These are phyloP conservation scores for Gandaritis pyraliata DNA, from an alignment of 2,888 invertebrate genomes.

Conservation along the genomic window DNA sequence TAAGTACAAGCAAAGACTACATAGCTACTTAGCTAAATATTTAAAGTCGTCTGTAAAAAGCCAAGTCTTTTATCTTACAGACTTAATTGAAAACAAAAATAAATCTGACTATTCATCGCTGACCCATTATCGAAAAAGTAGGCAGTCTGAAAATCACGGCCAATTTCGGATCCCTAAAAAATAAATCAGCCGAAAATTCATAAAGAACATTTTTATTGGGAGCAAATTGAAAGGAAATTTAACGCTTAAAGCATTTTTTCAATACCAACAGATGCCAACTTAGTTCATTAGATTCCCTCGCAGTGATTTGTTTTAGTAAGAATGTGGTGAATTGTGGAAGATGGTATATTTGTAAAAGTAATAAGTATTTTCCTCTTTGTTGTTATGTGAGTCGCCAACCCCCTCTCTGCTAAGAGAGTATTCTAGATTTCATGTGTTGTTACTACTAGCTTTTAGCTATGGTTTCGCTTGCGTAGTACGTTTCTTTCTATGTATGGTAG, in stretches of 20 bases:
- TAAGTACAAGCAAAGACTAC: no score
- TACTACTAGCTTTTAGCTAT: no score
- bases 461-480: no score
- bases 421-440: no score
- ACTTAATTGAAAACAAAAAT: slow-evolving; percentile 13
- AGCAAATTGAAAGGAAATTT: slow-evolving; percentile 36
- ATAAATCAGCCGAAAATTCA: slow-evolving; percentile 30
- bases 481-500: no score
- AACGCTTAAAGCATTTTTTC: slow-evolving; percentile 31
- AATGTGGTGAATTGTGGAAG: slow-evolving; percentile 6
- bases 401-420: no score
- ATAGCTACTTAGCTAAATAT: background rate
- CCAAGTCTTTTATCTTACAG: background rate
- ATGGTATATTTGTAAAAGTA: background rate
- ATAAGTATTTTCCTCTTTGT: background rate
- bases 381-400: no score
- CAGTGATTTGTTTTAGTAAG: slow-evolving; percentile 27
- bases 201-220: slow-evolving; percentile 32
- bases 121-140: slow-evolving; percentile 19
- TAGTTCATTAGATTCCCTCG: slow-evolving; percentile 35
- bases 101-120: slow-evolving; percentile 15
- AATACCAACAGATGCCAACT: slow-evolving; percentile 26
- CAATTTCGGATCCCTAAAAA: slow-evolving; percentile 25
- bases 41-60: background rate
- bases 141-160: slow-evolving; percentile 20